Base-by-base conservation (phyloP, 2,888 invertebrate genomes). In the Stictocephala bisonia region DNA sequence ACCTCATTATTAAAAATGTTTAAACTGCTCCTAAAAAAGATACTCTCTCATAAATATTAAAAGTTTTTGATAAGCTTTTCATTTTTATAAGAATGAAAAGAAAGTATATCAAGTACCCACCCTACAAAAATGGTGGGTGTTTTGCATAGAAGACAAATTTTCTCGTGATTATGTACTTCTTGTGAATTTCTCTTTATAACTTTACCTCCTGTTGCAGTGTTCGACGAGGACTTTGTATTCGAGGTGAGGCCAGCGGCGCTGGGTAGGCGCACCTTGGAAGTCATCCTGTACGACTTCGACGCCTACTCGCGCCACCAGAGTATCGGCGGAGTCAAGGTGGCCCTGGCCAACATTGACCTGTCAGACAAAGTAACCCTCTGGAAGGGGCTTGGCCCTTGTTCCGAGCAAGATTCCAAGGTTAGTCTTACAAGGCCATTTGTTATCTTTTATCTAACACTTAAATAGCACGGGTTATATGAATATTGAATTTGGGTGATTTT, bases 191-290 rank as follows among this genome's bases (percentile, higher is more conserved):
- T n/a, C n/a, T n/a, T n/a, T n/a, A n/a, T n/a, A n/a, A n/a, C n/a
- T n/a, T n/a, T n/a, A 20, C 64, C 50, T 50, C 72, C 71, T 68
- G 51, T 76, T 82, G 1, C 79, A 89, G 88, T 89, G 71, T 91
- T 91, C 79, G 90, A 90, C 76, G 90, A 91, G 80, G 88, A 90
- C 79, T 90, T 91, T 77, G 88, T 89, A 3, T 91, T 91, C 79
- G 90, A 91, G 80, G 88, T 89, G 31, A 82, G 84, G n/a, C 84
- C 87, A 7, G 83, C 85, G 0, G 84, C 86, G 1, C 82, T 90
- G 68, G 83, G 84, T 6, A 85, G 86, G 41, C 85, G 87, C 67
- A 88, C 86, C 0, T 82, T 91, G 73, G 90, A 91, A 82, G 84
- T 91, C 66, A 82, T 90, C 3, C 80, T 91, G 0, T 90, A 88